Percentiles rank a stretch among this genome's conserved stretches.
Evolutionary conservation across 2,797 vertebrate species (phyloP).

Genomic region (Danio tinwini): DNA sequence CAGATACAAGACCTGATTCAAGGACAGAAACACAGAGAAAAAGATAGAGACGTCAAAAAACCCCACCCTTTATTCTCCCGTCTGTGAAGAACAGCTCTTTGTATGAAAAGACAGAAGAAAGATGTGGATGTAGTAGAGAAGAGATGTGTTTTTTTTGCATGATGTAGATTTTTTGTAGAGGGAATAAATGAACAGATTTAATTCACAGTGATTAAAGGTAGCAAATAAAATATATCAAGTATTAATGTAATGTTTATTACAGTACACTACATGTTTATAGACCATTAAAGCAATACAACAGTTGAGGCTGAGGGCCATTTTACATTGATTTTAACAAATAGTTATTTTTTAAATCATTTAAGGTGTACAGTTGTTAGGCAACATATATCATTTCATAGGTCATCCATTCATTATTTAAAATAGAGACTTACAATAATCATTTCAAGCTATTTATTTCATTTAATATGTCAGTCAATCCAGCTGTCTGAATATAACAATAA

Average conservation of each 20-base stretch:
- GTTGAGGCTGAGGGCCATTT: not conserved
- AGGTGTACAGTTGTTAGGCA: no score
- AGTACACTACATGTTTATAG: not conserved
- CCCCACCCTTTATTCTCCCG: conserved; percentile 25
- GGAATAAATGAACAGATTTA: not conserved
- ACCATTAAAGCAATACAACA: not conserved
- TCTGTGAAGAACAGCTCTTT: conserved; percentile 34
- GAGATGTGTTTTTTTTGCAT: not conserved
- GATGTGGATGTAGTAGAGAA: conserved; percentile 1
- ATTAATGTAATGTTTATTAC: not conserved
- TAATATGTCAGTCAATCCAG: not conserved
- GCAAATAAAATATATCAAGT: not conserved
- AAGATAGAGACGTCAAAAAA: conserved; percentile 6
- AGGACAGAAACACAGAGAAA: conserved; percentile 21
- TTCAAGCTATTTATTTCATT: no score
- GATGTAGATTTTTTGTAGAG: not conserved
- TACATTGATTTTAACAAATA: not conserved
- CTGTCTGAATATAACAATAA: not conserved
- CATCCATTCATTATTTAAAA: not conserved
- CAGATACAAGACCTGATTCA: not conserved
- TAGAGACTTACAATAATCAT: not conserved
- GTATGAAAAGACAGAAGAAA: conserved; percentile 36
- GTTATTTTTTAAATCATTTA: no score
- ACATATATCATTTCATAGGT: no score
- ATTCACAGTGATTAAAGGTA: not conserved